Evolutionary conservation across 2,113 vertebrate genomes (phyloP), one percentile per base, ranked within the genome.

Genomic region (Eira barbara): DNA sequence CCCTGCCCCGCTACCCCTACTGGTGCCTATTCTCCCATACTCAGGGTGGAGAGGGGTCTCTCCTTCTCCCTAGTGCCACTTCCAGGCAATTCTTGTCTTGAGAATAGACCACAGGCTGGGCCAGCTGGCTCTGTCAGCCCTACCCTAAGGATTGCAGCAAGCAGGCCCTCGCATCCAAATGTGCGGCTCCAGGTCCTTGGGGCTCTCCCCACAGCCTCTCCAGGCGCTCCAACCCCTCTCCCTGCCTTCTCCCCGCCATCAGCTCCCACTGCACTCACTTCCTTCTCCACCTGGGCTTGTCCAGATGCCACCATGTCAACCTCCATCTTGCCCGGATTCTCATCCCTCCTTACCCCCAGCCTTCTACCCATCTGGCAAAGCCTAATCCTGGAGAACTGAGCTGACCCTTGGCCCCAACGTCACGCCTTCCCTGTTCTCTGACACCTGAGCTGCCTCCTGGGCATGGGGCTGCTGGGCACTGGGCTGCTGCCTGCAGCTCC

Each of bases 111-210:
- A 4, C 3, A 74, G 61, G 29, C 21, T 74, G 12, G 17, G 8
- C 63, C 8, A 0, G 7, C 21, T 3, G 2, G 67, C 39, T 39
- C 10, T 21, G 1, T 31, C 47, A 31, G 7, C 57, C 8, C 10
- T n/a, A 39, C 36, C 55, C 12, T 80, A 13, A 0, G 10, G 23
- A 34, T 11, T 42, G 20, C 15, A 5, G 73, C 25, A 63, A 3
- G 25, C 36, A 71, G 45, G 0, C 11, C 20, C 42, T 47, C 10
- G 0, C 17, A 10, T 59, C 39, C 74, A 39, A 13, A 39, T 7
- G n/a, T 47, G 52, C 0, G 14, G 36, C 18, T 21, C 69, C n/a
- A 67, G 42, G 25, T 15, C 13, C 25, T 20, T 20, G 0, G 0
- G 17, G 49, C 18, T 20, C 49, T 49, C 78, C 49, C 49, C 12